Evolutionary conservation across 2,113 vertebrate species (phyloP).

Genomic region (Embiotoca jacksoni): DNA sequence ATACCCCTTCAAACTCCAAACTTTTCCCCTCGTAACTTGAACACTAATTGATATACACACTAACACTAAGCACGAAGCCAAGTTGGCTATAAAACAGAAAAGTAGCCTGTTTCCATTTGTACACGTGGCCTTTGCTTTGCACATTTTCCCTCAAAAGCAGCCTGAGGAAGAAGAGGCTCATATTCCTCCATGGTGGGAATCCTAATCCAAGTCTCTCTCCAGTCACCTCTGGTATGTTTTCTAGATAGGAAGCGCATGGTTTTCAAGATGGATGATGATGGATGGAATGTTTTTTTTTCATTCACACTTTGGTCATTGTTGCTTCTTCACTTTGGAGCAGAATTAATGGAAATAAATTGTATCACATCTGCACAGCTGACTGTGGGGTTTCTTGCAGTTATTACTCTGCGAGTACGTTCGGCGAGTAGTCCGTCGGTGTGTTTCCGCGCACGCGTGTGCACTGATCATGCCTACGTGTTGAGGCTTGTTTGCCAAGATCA

Average conservation of each 20-base stretch:
- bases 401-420: background rate
- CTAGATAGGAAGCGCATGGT: background rate
- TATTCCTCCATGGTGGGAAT: no score
- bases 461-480: slow-evolving; percentile 35
- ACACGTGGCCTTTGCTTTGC: background rate
- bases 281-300: slow-evolving; percentile 15
- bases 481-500: slow-evolving; percentile 74
- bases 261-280: slow-evolving; percentile 43
- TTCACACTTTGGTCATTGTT: background rate
- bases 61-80: no score
- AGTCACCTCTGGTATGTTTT: background rate
- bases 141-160: background rate
- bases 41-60: no score
- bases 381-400: background rate
- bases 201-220: background rate
- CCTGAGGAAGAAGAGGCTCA: no score
- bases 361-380: slow-evolving; percentile 26
- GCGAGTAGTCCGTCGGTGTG: slow-evolving; percentile 8
- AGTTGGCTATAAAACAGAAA: no score
- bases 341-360: slow-evolving; percentile 55
- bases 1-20: no score
- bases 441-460: slow-evolving; percentile 32
- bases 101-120: no score
- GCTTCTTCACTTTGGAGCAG: slow-evolving; percentile 19
- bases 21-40: no score